Conservation (phyloP, 2,797 vertebrate species). For the Platyrinchus mystaceus region DNA sequence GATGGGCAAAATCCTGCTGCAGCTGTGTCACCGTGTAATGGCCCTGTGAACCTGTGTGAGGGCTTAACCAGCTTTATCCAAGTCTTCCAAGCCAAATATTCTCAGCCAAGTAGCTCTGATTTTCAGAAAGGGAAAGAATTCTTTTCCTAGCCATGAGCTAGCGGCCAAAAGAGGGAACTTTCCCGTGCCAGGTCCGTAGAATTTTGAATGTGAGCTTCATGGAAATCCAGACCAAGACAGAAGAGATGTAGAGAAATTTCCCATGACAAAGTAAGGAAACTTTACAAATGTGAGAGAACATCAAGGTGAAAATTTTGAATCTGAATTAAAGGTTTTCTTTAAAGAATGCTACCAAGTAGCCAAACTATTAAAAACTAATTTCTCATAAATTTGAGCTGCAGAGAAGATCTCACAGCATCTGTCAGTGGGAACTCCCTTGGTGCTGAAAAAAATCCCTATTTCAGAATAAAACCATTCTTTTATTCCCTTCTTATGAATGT, state of each 20-base stretch:
- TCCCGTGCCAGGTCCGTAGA: rapidly evolving
- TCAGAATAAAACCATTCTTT: not conserved
- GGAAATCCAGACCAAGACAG: not conserved
- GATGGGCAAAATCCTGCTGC: not conserved
- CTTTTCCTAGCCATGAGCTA: not conserved
- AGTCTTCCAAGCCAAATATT: not conserved
- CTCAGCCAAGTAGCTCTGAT: not conserved
- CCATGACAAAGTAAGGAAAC: not conserved
- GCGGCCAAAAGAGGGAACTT: not conserved
- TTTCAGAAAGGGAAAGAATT: not conserved
- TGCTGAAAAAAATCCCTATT: not conserved
- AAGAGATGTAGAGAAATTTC: not conserved
- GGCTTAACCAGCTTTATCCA: not conserved
- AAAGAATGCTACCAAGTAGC: not conserved
- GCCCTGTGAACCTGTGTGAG: not conserved
- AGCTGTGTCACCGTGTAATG: not conserved
- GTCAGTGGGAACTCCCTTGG: not conserved
- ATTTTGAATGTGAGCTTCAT: not conserved
- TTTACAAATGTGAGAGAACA: not conserved
- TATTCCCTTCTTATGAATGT: not conserved
- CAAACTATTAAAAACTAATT: not conserved
- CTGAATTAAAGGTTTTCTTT: not conserved
- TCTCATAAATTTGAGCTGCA: not conserved
- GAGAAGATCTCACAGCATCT: not conserved
- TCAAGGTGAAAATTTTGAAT: not conserved